A percentile compares a stretch with the other conserved stretches of the same genome.
Conservation (phyloP, 1,140 invertebrate genomes). For the Drosophila funebris region DNA sequence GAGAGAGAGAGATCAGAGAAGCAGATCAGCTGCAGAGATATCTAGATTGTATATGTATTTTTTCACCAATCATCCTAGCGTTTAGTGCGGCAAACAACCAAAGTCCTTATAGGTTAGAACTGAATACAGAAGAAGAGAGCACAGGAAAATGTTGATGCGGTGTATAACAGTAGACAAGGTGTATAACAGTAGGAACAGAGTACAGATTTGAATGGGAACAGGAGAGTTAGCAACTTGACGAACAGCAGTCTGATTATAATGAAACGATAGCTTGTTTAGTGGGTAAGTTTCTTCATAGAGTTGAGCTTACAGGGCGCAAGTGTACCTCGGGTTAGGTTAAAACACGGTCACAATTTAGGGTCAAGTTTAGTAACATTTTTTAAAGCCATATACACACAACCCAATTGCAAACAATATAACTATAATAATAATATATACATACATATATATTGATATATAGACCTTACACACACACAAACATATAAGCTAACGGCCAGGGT, state of each 20-base stretch:
- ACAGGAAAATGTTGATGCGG: background rate
- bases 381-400: slow-evolving; percentile 56
- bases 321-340: slow-evolving; percentile 27
- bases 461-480: slow-evolving; percentile 1
- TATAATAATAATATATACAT: background rate
- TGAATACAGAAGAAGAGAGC: slow-evolving; percentile 7
- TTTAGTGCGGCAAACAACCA: slow-evolving; percentile 80
- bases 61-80: slow-evolving; percentile 80
- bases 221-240: slow-evolving; percentile 12
- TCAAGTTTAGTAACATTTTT: slow-evolving; percentile 57
- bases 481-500: slow-evolving; percentile 1
- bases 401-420: slow-evolving; percentile 22
- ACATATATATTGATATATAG: slow-evolving; percentile 26
- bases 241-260: slow-evolving; percentile 62
- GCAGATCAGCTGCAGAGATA: slow-evolving; percentile 30
- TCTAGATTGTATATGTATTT: slow-evolving; percentile 71
- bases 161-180: background rate
- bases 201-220: background rate
- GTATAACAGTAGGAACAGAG: background rate
- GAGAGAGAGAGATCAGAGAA: slow-evolving; percentile 8
- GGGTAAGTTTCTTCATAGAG: slow-evolving; percentile 53
- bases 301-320: slow-evolving; percentile 56
- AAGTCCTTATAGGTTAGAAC: slow-evolving; percentile 79
- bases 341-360: slow-evolving; percentile 13
- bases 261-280: slow-evolving; percentile 34